Percentiles rank a stretch among this genome's conserved stretches.
These are phyloP conservation scores for Nebria salina DNA, from an alignment of 2,888 invertebrate genomes.

Conservation along the genomic window DNA sequence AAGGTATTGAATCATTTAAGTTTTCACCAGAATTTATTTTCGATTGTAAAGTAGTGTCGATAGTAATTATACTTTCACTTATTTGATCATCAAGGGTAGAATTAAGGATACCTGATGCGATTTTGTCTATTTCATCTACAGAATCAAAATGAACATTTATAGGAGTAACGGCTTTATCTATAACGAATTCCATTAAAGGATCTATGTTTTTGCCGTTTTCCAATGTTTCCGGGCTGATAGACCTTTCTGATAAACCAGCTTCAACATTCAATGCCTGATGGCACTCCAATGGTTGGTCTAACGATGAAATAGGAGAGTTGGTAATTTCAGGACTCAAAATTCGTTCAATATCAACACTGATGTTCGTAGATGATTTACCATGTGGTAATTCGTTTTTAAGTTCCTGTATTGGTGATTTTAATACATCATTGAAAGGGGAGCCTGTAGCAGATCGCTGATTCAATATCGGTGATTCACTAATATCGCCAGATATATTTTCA, in stretches of 20 bases:
- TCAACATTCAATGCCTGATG: slow-evolving; percentile 6
- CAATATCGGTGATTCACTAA: slow-evolving; percentile 18
- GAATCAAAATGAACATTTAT: neutral
- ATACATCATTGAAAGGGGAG: slow-evolving; percentile 5
- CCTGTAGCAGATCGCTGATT: neutral
- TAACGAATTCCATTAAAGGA: neutral
- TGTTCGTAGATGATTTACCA: neutral
- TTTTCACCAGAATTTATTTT: neutral
- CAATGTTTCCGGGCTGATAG: neutral
- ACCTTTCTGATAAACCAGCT: slow-evolving; percentile 6
- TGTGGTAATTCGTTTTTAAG: slow-evolving; percentile 15
- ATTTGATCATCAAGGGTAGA: slow-evolving; percentile 7
- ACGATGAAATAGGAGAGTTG: slow-evolving; percentile 6
- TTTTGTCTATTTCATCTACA: neutral
- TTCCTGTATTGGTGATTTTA: slow-evolving; percentile 30
- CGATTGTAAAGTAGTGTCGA: neutral
- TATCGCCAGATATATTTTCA: slow-evolving; percentile 48
- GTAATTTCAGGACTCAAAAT: neutral
- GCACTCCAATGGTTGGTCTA: slow-evolving; percentile 5
- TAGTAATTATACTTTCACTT: neutral
- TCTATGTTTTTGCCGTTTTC: neutral
- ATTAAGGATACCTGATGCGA: slow-evolving; percentile 10
- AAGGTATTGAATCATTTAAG: neutral
- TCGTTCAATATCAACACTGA: neutral
- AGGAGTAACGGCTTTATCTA: neutral